Percentiles rank a stretch among this genome's conserved stretches.
Conservation (phyloP, 2,888 invertebrate species). For the Urechis unicinctus region DNA sequence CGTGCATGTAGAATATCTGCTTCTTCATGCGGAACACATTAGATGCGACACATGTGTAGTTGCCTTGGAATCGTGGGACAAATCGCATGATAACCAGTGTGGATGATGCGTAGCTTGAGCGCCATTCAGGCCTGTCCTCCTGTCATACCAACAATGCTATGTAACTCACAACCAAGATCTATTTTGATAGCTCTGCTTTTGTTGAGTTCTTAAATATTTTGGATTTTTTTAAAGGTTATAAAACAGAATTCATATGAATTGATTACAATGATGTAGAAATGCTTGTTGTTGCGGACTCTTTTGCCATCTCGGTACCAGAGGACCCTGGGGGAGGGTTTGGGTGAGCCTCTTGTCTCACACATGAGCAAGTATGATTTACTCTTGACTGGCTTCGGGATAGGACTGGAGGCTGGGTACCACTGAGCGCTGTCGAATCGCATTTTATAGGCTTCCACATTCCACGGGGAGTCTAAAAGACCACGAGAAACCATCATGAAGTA, state of each 20-base stretch:
- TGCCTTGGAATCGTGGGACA: slow-evolving; percentile 16
- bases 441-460: slow-evolving; percentile 24
- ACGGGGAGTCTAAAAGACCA: slow-evolving; percentile 19
- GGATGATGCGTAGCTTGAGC: slow-evolving; percentile 20
- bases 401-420: slow-evolving; percentile 18
- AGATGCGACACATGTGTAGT: slow-evolving; percentile 24
- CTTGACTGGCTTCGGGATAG: slow-evolving; percentile 19
- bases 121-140: slow-evolving; percentile 23
- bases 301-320: slow-evolving; percentile 21
- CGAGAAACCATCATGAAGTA: neutral
- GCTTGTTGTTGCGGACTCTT: slow-evolving; percentile 17
- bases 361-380: slow-evolving; percentile 24
- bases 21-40: slow-evolving; percentile 22
- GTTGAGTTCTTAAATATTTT: no score
- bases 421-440: slow-evolving; percentile 25
- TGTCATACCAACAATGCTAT: slow-evolving; percentile 4
- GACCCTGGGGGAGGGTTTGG: slow-evolving; percentile 22
- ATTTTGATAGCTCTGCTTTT: no score
- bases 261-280: slow-evolving; percentile 27
- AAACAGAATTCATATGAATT: no score
- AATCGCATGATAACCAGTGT: slow-evolving; percentile 26
- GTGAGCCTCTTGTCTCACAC: slow-evolving; percentile 24
- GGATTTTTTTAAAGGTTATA: no score
- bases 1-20: slow-evolving; percentile 17
- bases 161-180: no score